phyloP scores from a whole-genome alignment of 2,888 invertebrate genomes.

The Endotricha flammealis region DNA sequence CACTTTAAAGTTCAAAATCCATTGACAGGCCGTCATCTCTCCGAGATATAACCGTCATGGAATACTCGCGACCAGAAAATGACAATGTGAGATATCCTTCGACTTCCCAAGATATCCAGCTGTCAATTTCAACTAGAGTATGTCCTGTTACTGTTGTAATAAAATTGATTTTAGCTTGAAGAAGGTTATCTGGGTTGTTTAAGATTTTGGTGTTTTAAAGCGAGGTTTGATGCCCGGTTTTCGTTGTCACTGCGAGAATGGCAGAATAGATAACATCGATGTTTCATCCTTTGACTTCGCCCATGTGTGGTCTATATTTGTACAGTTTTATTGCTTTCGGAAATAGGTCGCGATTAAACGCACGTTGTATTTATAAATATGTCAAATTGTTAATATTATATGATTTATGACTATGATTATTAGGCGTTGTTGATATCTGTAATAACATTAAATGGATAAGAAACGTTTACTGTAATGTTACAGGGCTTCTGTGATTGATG shows the following conservation, averaged over 20 bases:
- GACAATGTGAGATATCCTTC: slow-evolving; percentile 12
- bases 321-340: background rate
- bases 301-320: background rate
- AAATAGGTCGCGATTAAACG: background rate
- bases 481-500: no score
- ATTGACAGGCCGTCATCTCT: background rate
- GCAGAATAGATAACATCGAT: background rate
- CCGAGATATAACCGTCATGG: background rate
- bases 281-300: background rate
- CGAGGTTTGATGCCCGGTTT: background rate
- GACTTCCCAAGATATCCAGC: background rate
- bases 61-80: slow-evolving; percentile 5
- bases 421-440: background rate
- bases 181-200: background rate
- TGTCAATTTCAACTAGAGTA: background rate
- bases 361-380: background rate
- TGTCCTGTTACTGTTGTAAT: background rate
- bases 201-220: background rate
- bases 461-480: no score
- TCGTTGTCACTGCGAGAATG: background rate
- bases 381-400: background rate
- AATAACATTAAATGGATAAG: no score
- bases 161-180: background rate
- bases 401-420: no score
- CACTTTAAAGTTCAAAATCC: slow-evolving; percentile 1